phyloP scores from a whole-genome alignment of 2,113 vertebrate species.

The Eretmochelys imbricata region DNA sequence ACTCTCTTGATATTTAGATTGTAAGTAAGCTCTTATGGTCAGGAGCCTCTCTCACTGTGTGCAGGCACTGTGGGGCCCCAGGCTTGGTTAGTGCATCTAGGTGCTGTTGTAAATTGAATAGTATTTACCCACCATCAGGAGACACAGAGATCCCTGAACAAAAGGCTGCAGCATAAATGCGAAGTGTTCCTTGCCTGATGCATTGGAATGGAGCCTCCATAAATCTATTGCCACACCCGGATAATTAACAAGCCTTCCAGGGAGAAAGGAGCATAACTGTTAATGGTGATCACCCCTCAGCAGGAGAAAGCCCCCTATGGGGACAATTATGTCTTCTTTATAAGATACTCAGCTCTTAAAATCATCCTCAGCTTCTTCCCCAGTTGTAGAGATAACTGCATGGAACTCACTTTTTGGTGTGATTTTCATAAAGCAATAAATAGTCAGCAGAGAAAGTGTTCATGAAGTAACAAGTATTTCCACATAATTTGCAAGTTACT shows the following conservation, averaged over 20 bases:
- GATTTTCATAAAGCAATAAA: background rate
- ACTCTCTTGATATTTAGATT: background rate
- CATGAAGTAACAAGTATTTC: conserved; percentile 13
- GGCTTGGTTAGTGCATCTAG: background rate
- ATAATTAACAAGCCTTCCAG: background rate
- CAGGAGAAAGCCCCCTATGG: background rate
- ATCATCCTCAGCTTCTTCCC: background rate
- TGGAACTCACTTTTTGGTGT: background rate
- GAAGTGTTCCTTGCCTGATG: background rate
- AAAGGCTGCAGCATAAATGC: background rate
- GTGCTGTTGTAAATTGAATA: background rate
- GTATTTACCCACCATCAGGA: background rate
- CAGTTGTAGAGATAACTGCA: background rate
- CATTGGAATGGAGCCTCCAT: background rate
- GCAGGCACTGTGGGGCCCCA: background rate
- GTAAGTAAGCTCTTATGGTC: background rate
- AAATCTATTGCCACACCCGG: background rate
- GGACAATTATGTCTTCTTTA: background rate
- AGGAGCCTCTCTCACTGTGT: background rate
- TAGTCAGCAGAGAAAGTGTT: background rate
- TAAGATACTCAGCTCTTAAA: background rate
- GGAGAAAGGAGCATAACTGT: background rate
- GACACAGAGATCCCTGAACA: background rate
- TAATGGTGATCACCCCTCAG: background rate
- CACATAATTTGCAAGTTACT: background rate